Evolutionary conservation across 2,888 invertebrate species (phyloP), one percentile per base, ranked within the genome.

Genomic region (Aelia acuminata): DNA sequence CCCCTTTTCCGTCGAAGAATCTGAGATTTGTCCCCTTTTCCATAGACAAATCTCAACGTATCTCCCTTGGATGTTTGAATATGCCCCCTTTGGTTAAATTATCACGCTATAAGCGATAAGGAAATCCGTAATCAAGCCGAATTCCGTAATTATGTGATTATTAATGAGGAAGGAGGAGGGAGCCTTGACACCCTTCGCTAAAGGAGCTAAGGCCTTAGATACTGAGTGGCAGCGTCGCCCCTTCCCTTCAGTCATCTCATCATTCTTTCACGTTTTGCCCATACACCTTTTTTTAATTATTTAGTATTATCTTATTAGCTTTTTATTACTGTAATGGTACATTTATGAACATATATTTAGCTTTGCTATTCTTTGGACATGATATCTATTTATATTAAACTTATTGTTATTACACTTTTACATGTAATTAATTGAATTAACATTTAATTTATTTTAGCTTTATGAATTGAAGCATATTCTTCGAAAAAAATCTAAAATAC

Each of bases 161-260:
- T 39, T 75, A 75, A 75, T 75, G 75, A 75, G 75, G 75, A 75
- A 39, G 75, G 35, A 39, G 75, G 18, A 0, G n/a, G n/a, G 39
- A 15, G 75, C 75, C 75, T 75, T 75, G 75, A 39, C 75, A 75
- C 75, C 35, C 39, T 75, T 75, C 75, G 39, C 39, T 75, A 75
- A 75, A 75, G 20, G 75, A 75, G 35, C 39, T 75, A 75, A 75
- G 75, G 75, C 75, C 75, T 75, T 75, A 39, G 39, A 75, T 75
- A 39, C 75, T 22, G 39, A 1, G 0, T 75, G 75, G 75, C 39
- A 39, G 75, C 39, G 48, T 47, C 84, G 31, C 47, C 43, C 43
- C 84, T 84, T 49, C 35, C 47, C n/a, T 35, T 39, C 47, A 7
- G n/a, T 4, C 18, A 39, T 35, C n/a, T 31, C 48, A 84, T 47